Base-by-base conservation (phyloP, 2,888 invertebrate species). In the Itoplectis maculator region DNA sequence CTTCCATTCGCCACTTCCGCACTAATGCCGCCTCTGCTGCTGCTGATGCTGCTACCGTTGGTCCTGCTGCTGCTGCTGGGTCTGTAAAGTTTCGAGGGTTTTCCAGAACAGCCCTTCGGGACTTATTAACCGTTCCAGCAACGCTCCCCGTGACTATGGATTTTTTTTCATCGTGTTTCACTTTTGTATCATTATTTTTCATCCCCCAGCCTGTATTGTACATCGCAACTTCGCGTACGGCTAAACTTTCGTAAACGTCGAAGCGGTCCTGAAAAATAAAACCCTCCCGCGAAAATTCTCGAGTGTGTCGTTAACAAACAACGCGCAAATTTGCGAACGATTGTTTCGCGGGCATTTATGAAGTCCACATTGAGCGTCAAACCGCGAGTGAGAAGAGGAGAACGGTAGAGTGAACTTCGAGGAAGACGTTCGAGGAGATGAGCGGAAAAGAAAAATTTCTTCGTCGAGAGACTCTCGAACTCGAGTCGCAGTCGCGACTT, bases 41-140 rank as follows among this genome's bases (percentile, higher is more conserved):
- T 76, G 56, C 47, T 29, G 47, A 29, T 29, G 42, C 42, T 70
- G 70, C 40, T 61, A 61, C 76, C 70, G 85, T n/a, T n/a, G n/a
- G n/a, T n/a, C n/a, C n/a, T 29, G 47, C 47, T 29, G 42, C 42
- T 70, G 70, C 40, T 61, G 73, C 76, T 73, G 85, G 88, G 88
- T 90, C 89, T 89, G 88, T 88, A 88, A 90, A 90, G 89, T 90
- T 90, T 89, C 88, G 84, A 90, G 90, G 87, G 90, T 87, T 83
- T 88, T 87, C 83, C 75, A 79, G 72, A 74, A 77, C 82, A 79
- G 82, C 82, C 84, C 84, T 83, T 80, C 85, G 84, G 83, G 84
- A 87, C 89, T 90, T 89, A 90, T 90, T 88, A 89, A 90, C 86
- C 86, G 85, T 88, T 88, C 86, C 84, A 51, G 75, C 81, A 78